A percentile compares a stretch with the other conserved stretches of the same genome.
phyloP scores from a whole-genome alignment of 92 coral and sea anemone genomes.

The Metridium senile region DNA sequence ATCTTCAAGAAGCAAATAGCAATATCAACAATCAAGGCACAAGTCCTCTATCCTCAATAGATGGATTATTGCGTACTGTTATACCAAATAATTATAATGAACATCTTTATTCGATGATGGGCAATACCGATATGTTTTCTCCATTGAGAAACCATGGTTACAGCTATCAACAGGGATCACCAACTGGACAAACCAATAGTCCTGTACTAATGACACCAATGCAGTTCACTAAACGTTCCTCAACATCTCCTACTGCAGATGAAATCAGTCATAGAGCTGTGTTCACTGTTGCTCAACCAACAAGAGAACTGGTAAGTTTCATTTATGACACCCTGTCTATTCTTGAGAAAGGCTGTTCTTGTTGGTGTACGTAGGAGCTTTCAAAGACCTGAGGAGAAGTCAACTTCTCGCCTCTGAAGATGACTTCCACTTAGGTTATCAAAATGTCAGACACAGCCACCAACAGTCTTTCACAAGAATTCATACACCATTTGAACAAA shows the following conservation, averaged over 20 bases:
- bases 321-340: neutral
- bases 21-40: neutral
- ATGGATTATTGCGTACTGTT: slow-evolving; percentile 2
- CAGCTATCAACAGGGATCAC: neutral
- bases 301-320: slow-evolving; percentile 10
- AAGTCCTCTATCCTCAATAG: slow-evolving; percentile 2
- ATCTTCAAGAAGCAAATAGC: neutral
- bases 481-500: too few relatives aligned
- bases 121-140: neutral
- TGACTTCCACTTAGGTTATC: too few relatives aligned
- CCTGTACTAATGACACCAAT: slow-evolving; percentile 39
- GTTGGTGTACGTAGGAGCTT: too few relatives aligned
- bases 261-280: neutral
- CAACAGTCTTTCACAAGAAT: too few relatives aligned
- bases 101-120: neutral
- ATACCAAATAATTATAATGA: neutral
- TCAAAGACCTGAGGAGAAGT: too few relatives aligned
- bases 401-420: too few relatives aligned
- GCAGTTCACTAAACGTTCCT: slow-evolving; percentile 23
- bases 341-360: too few relatives aligned
- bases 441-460: too few relatives aligned
- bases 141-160: slow-evolving; percentile 8
- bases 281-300: neutral
- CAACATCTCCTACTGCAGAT: neutral
- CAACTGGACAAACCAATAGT: neutral